Evolutionary conservation across 1,140 invertebrate genomes (phyloP), one percentile per base, ranked within the genome.

Genomic region (Octopus bimaculoides): DNA sequence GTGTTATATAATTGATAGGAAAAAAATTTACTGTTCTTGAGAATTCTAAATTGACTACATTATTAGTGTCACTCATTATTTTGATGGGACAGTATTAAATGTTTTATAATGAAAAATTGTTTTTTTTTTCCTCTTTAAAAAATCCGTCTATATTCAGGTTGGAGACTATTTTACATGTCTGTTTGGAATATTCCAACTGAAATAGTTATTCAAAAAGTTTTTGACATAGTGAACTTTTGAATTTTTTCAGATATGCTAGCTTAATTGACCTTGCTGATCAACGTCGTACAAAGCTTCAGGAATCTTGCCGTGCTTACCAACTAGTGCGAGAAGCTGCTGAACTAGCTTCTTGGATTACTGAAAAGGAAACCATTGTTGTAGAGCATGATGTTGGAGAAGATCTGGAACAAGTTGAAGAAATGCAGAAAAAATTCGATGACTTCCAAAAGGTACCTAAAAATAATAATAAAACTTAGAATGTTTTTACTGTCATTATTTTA

Each of bases 351-450:
- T 99, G 98, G 98, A 99, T 99, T 84, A 96, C 96, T 84, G 97
- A 98, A 86, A 99, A 99, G 90, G 93, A 94, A 85, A 92, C 92
- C 84, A 91, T 93, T 78, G 93, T 93, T 80, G 95, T 97, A 88
- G 95, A 97, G 9, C 95, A 98, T 87, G 97, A 99, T 90, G 97
- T 99, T 9, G 97, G 87, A 14, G 88, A 88, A 52, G 87, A 90
- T 82, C 82, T 90, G 76, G 98, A 99, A 90, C 97, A 99, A 83
- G 98, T 99, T 5, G 98, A 99, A 91, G 97, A 99, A 4, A 94
- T 99, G 93, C 98, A 99, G 91, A 98, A 99, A 94, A 99, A 99
- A 91, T 99, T 99, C 91, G 98, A 99, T 89, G 98, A 99, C 91
- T 99, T 99, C 93, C 96, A 98, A 90, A 91, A 90, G 87, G 89